Evolutionary conservation across 2,888 invertebrate genomes (phyloP).

Genomic region (Prosopocoilus inquinatus): DNA sequence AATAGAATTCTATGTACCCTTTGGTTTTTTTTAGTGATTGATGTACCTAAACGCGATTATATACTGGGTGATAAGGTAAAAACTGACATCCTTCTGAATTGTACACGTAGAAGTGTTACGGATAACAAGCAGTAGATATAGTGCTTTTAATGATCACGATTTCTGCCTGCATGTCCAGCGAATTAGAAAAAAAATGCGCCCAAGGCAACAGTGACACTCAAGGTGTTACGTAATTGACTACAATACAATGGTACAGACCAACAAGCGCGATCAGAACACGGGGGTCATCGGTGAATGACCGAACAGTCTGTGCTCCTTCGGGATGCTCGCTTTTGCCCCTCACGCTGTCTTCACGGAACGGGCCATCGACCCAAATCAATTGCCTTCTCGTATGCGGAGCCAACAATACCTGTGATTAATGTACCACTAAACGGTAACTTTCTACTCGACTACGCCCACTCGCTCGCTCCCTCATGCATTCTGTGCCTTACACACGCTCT

Average conservation of each 20-base stretch:
- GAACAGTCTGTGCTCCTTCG: slow-evolving; percentile 13
- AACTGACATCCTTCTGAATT: too few species aligned
- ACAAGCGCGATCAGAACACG: neutral
- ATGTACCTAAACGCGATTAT: too few species aligned
- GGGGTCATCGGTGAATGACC: slow-evolving; percentile 26
- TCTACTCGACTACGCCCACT: neutral
- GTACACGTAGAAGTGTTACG: too few species aligned
- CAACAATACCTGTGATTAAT: neutral
- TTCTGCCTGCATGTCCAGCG: neutral
- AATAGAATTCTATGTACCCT: too few species aligned
- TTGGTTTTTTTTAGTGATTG: too few species aligned
- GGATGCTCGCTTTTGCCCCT: slow-evolving; percentile 16
- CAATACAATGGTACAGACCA: slow-evolving; percentile 9
- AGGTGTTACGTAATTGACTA: slow-evolving; percentile 9
- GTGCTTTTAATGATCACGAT: too few species aligned
- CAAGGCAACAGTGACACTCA: slow-evolving; percentile 1
- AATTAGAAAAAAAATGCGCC: neutral
- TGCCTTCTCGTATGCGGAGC: slow-evolving; percentile 3
- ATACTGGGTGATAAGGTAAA: too few species aligned
- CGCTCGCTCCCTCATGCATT: neutral
- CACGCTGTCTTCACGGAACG: slow-evolving; percentile 10
- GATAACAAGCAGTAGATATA: too few species aligned
- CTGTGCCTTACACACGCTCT: neutral
- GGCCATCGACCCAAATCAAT: slow-evolving; percentile 30
- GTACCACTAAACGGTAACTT: slow-evolving; percentile 2